Evolutionary conservation across 2,888 invertebrate genomes (phyloP), one percentile per base, ranked within the genome.

Genomic region (Sisyra nigra): DNA sequence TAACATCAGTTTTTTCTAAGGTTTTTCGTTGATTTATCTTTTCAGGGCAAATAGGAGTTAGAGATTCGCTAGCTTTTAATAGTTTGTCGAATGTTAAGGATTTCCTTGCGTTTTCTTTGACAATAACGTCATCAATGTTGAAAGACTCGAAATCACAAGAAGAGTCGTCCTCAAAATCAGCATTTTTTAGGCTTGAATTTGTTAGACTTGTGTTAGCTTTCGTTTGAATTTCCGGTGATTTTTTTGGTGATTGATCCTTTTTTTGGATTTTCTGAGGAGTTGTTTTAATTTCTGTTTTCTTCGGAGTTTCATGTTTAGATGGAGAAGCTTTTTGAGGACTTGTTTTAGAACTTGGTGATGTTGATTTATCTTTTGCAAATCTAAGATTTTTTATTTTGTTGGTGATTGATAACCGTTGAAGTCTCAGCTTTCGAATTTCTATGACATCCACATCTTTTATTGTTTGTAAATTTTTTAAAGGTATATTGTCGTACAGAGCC

Each of bases 401-500:
- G 36, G 10, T 18, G 7, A 43, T 11, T 14, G 43, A 37, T 14
- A 43, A 13, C 11, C 41, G 24, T 37, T 43, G 31, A 13, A 43
- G 18, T 32, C 17, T 43, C 30, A 43, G 30, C 17, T 43, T 43
- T 9, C 37, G 37, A 11, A 43, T 31, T 4, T 17, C 31, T 9
- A 43, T 35, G 4, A 11, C 9, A 43, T 43, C 43, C 10, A 43
- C 31, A 15, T 14, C 17, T 37, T 43, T 43, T 10, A 43, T 17
- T 14, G 10, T 13, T 37, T 43, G 31, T 30, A 43, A 30, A n/a
- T 37, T 38, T 38, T 29, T 35, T 32, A 15, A 15, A 6, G 43
- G 43, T 8, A 43, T 43, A 9, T 13, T 43, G 30, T 43, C 43
- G 32, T 31, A 43, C n/a, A 43, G 14, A 10, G 15, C 18, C 5